Conservation (phyloP, 2,888 invertebrate species). For the Lasius fuliginosus region DNA sequence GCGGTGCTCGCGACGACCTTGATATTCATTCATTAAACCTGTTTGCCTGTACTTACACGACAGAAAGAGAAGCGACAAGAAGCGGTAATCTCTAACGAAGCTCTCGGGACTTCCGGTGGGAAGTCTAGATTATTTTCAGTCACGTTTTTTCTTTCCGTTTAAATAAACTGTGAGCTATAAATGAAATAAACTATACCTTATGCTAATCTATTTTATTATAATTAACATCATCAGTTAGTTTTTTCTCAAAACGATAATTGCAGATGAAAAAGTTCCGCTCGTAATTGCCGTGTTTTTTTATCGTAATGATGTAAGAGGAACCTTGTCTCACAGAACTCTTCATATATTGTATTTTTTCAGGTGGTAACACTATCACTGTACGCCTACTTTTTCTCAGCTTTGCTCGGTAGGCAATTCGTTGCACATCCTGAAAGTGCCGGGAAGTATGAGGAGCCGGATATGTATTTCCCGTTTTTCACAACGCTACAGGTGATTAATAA, state of each 20-base stretch:
- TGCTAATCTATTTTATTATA: not conserved
- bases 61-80: constrained; percentile 52
- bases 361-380: constrained; percentile 97
- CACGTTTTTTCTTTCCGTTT: not conserved
- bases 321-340: not conserved
- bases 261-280: not conserved
- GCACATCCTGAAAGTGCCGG: constrained; percentile 83
- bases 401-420: constrained; percentile 95
- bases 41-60: constrained; percentile 49
- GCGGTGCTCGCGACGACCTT: constrained; percentile 67
- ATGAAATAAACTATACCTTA: not conserved
- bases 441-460: constrained; percentile 90
- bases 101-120: constrained; percentile 16
- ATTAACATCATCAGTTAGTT: not conserved
- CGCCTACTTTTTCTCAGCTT: constrained; percentile 95
- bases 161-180: not conserved
- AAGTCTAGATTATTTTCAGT: constrained; percentile 12
- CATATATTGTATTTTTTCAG: constrained; percentile 87
- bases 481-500: constrained; percentile 91
- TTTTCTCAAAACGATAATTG: not conserved
- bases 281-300: constrained; percentile 19
- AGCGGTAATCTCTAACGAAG: not conserved
- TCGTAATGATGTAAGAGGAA: constrained; percentile 1
- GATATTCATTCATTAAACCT: constrained; percentile 72
- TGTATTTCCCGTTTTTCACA: constrained; percentile 96